phyloP scores from a whole-genome alignment of 2,888 invertebrate species.

The Ypsolopha sequella region DNA sequence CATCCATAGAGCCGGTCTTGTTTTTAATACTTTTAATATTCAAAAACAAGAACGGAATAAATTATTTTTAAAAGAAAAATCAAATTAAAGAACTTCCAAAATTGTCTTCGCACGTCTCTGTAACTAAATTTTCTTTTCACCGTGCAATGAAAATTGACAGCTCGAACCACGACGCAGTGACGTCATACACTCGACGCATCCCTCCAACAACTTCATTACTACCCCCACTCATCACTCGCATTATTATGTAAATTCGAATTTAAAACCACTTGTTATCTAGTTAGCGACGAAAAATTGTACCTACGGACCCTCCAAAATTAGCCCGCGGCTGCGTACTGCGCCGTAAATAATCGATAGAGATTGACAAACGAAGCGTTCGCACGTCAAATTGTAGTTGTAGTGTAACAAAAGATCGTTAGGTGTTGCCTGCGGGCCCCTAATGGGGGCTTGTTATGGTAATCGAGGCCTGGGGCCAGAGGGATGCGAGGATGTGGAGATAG shows the following conservation, averaged over 20 bases:
- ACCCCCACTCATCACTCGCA: constrained; percentile 29
- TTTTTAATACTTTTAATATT: background rate
- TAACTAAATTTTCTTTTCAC: background rate
- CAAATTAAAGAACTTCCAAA: too few relatives aligned
- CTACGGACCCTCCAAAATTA: constrained; percentile 49
- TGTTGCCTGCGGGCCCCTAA: constrained; percentile 47
- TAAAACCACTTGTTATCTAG: constrained; percentile 71
- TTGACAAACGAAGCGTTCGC: constrained; percentile 69
- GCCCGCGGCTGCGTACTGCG: constrained; percentile 50
- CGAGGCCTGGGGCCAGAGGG: constrained; percentile 40
- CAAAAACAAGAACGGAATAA: too few relatives aligned
- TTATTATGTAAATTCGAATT: constrained; percentile 70
- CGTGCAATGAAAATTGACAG: constrained; percentile 1
- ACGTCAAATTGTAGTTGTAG: constrained; percentile 67
- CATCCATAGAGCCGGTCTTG: background rate
- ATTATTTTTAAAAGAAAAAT: too few relatives aligned
- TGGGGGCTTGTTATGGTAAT: constrained; percentile 69
- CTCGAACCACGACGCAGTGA: constrained; percentile 3
- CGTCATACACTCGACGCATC: constrained; percentile 23
- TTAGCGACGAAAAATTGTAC: constrained; percentile 62
- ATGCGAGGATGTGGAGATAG: constrained; percentile 27
- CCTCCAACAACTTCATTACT: constrained; percentile 26
- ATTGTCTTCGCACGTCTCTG: too few relatives aligned
- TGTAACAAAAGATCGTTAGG: constrained; percentile 33
- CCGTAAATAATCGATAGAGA: constrained; percentile 63